Conservation (phyloP, 1,140 invertebrate genomes). For the Drosophila asahinai region DNA sequence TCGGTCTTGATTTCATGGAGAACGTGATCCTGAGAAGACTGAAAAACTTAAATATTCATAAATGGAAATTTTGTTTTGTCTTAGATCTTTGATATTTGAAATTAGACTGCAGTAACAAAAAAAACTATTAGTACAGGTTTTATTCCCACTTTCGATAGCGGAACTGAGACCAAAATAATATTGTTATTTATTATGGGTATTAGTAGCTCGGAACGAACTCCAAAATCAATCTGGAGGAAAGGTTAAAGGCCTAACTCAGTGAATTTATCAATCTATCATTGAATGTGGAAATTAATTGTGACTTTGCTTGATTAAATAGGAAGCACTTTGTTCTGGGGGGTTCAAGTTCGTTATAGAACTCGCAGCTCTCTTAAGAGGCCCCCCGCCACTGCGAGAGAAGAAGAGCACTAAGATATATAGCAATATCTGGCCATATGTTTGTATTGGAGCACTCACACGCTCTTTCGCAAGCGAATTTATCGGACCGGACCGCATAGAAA, state of each 20-base stretch:
- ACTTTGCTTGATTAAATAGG: neutral
- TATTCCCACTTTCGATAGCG: neutral
- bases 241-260: neutral
- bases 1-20: neutral
- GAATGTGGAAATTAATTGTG: neutral
- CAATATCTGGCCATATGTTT: slow-evolving; percentile 20
- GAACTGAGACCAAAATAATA: neutral
- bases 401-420: slow-evolving; percentile 11
- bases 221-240: neutral
- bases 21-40: neutral
- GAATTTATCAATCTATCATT: slow-evolving; percentile 1
- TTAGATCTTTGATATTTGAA: neutral
- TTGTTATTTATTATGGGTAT: neutral
- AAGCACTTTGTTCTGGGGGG: slow-evolving; percentile 1
- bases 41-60: neutral
- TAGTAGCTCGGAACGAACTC: neutral
- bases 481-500: slow-evolving; percentile 65
- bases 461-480: slow-evolving; percentile 47
- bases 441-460: slow-evolving; percentile 23
- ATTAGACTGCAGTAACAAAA: neutral
- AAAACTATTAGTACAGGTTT: slow-evolving; percentile 1
- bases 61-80: neutral
- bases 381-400: slow-evolving; percentile 2
- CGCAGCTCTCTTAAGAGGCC: slow-evolving; percentile 17
- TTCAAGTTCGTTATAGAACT: slow-evolving; percentile 6